Conservation (phyloP, 2,797 vertebrate genomes). For the Coregonus suidteri region DNA sequence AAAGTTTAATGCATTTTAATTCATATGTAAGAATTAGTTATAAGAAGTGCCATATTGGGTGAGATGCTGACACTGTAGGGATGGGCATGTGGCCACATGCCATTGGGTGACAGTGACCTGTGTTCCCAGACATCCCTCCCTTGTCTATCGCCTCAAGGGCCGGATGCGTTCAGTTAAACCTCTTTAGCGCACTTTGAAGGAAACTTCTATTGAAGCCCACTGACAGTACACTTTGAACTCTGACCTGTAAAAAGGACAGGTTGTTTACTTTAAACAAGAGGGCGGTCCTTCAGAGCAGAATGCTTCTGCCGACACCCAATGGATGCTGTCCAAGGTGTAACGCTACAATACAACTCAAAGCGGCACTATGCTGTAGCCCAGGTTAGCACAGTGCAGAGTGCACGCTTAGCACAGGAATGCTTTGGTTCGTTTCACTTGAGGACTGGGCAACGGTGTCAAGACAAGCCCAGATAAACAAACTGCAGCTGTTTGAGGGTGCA, state of each 20-base stretch:
- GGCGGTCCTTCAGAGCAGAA: background rate
- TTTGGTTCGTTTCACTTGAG: conserved; percentile 19
- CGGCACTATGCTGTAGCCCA: conserved; percentile 36
- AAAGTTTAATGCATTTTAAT: conserved; percentile 23
- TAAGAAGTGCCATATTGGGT: background rate
- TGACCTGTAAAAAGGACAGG: background rate
- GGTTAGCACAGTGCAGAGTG: conserved; percentile 22
- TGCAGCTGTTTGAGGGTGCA: background rate
- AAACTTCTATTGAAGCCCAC: background rate
- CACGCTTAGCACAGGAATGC: conserved; percentile 49
- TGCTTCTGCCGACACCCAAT: background rate
- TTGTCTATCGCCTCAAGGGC: background rate
- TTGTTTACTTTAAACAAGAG: background rate
- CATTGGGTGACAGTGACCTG: background rate
- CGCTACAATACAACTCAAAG: conserved; percentile 27
- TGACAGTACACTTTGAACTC: background rate
- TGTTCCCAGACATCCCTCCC: background rate
- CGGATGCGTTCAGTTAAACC: background rate
- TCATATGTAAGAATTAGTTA: background rate
- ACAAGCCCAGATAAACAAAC: conserved; percentile 1
- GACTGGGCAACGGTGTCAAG: conserved; percentile 13
- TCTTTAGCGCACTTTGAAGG: background rate
- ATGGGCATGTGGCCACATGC: background rate
- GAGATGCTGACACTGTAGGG: background rate
- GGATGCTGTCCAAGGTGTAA: conserved; percentile 35